These are phyloP conservation scores for Ochropacha duplaris DNA, from an alignment of 2,888 invertebrate species.

Conservation along the genomic window DNA sequence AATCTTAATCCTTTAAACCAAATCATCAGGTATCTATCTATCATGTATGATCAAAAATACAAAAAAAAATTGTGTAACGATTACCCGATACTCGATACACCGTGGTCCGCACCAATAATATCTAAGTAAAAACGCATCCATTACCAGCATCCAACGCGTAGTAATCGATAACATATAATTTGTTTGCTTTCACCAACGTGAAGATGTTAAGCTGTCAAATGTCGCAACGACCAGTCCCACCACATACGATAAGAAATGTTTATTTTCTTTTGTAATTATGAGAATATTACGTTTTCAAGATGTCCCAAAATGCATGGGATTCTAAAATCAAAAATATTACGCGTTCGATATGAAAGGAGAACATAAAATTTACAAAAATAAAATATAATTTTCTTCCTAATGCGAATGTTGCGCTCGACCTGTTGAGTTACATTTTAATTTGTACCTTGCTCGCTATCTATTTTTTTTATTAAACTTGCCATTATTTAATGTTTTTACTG, in stretches of 20 bases:
- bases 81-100: too few species aligned
- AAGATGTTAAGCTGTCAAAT: conserved; percentile 50
- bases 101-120: background rate
- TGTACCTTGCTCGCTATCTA: too few species aligned
- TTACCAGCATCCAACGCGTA: conserved; percentile 32
- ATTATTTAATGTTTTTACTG: background rate
- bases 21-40: too few species aligned
- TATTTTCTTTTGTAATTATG: too few species aligned
- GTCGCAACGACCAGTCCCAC: conserved; percentile 55
- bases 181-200: conserved; percentile 69
- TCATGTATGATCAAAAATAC: too few species aligned
- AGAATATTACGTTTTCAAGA: too few species aligned
- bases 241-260: conserved; percentile 42
- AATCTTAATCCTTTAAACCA: too few species aligned
- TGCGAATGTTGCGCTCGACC: conserved; percentile 5
- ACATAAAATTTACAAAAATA: conserved; percentile 12
- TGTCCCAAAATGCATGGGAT: conserved; percentile 1
- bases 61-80: too few species aligned
- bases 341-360: background rate
- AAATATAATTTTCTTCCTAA: conserved; percentile 14
- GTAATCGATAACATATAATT: conserved; percentile 54
- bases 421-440: conserved; percentile 42
- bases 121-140: too few species aligned
- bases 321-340: conserved; percentile 13
- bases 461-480: background rate